phyloP scores from a whole-genome alignment of 1,140 invertebrate species.

The Uloborus diversus region DNA sequence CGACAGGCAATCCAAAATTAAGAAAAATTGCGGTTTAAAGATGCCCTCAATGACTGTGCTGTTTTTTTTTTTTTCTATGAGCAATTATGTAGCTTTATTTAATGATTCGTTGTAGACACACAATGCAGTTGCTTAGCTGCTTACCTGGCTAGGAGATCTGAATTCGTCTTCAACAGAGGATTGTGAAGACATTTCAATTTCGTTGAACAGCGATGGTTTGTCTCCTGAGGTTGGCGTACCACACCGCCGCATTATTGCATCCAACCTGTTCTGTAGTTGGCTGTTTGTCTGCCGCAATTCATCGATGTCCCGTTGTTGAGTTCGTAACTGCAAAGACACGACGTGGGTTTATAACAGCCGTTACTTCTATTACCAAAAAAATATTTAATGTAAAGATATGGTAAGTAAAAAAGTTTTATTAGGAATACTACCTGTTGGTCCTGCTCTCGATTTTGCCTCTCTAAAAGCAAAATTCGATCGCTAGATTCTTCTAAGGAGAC shows the following conservation, averaged over 20 bases:
- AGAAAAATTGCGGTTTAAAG: too few relatives aligned
- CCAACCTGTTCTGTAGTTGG: conserved; percentile 66
- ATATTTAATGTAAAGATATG: not conserved
- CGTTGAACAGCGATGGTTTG: conserved; percentile 67
- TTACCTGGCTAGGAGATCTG: conserved; percentile 43
- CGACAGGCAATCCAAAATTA: too few relatives aligned
- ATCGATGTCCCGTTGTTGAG: conserved; percentile 70
- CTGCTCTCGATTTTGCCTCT: conserved; percentile 85
- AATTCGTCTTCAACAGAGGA: conserved; percentile 58
- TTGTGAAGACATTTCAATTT: conserved; percentile 68
- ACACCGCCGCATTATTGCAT: conserved; percentile 60
- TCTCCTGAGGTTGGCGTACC: conserved; percentile 21
- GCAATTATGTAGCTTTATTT: too few relatives aligned
- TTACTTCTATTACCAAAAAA: not conserved
- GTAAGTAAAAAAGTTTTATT: not conserved
- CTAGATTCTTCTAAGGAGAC: conserved; percentile 86
- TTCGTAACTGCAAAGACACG: conserved; percentile 62
- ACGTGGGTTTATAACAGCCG: not conserved
- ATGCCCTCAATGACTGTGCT: too few relatives aligned
- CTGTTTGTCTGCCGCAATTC: conserved; percentile 72
- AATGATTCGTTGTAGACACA: too few relatives aligned
- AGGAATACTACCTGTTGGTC: conserved; percentile 71
- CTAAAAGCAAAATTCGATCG: conserved; percentile 84
- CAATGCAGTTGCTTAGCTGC: too few relatives aligned
- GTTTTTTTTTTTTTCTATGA: too few relatives aligned